Conservation (phyloP, 2,113 vertebrate species). For the Seriola dumerili region DNA sequence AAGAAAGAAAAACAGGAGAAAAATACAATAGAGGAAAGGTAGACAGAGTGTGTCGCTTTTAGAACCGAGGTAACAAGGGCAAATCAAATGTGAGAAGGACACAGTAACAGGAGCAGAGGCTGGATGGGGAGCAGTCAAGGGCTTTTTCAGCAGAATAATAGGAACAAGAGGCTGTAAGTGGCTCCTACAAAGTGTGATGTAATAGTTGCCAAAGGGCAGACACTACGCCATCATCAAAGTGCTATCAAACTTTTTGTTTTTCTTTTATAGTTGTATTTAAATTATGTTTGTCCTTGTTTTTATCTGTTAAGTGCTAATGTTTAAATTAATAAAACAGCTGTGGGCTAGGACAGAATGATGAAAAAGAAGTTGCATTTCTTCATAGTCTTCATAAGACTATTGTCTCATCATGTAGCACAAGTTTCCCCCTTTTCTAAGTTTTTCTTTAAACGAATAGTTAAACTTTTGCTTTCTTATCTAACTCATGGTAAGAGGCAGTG, state of each 20-base stretch:
- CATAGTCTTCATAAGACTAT: background rate
- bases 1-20: background rate
- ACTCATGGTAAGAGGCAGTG: background rate
- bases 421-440: background rate
- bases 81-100: slow-evolving; percentile 13
- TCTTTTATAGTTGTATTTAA: slow-evolving; percentile 20
- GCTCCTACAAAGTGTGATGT: background rate
- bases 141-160: slow-evolving; percentile 9
- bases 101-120: background rate
- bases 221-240: background rate
- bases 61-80: slow-evolving; percentile 21
- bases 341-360: background rate
- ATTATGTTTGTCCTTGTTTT: slow-evolving; percentile 8
- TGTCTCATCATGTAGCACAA: background rate
- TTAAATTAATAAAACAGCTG: slow-evolving; percentile 2
- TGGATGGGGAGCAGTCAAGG: slow-evolving; percentile 5
- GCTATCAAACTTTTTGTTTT: slow-evolving; percentile 14
- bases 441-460: background rate
- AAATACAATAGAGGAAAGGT: background rate
- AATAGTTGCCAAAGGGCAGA: background rate
- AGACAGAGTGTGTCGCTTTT: background rate
- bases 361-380: background rate
- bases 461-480: background rate
- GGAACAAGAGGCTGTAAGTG: background rate
- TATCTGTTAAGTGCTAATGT: background rate